Evolutionary conservation across 2,888 invertebrate species (phyloP).

Genomic region (Autographa gamma): DNA sequence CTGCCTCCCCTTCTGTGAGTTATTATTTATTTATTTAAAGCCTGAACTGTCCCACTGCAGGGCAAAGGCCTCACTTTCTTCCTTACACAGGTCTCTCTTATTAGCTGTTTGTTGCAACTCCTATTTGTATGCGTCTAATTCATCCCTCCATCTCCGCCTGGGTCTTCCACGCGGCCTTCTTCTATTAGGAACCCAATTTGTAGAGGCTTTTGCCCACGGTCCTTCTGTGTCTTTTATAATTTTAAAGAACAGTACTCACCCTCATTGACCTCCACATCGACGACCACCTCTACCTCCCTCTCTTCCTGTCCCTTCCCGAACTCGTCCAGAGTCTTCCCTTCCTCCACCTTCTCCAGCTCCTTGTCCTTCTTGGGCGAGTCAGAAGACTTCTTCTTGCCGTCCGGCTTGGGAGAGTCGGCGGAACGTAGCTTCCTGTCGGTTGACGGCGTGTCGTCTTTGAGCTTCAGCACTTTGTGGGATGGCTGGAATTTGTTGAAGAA

Average conservation of each 20-base stretch:
- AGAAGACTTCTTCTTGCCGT: slow-evolving; percentile 44
- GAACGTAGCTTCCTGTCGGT: slow-evolving; percentile 80
- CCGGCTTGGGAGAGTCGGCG: slow-evolving; percentile 77
- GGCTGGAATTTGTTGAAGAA: slow-evolving; percentile 68
- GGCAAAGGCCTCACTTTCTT: too few relatives aligned
- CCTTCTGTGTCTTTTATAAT: too few relatives aligned
- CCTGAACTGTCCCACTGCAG: too few relatives aligned
- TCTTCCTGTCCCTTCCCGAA: slow-evolving; percentile 54
- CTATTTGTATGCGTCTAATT: too few relatives aligned
- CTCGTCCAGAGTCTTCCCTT: slow-evolving; percentile 29
- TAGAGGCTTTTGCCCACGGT: too few relatives aligned
- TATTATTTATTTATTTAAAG: too few relatives aligned
- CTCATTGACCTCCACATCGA: slow-evolving; percentile 69
- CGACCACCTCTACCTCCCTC: slow-evolving; percentile 69
- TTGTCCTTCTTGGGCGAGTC: slow-evolving; percentile 13
- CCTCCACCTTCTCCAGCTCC: slow-evolving; percentile 47
- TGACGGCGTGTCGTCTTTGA: slow-evolving; percentile 72
- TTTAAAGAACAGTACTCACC: slow-evolving; percentile 63
- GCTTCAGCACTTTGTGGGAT: slow-evolving; percentile 79
- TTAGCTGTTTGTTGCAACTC: too few relatives aligned
- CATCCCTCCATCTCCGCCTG: too few relatives aligned
- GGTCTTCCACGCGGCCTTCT: too few relatives aligned
- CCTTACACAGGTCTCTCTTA: too few relatives aligned
- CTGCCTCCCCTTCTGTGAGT: too few relatives aligned
- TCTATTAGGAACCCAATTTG: too few relatives aligned